A percentile compares a stretch with the other conserved stretches of the same genome.
These are phyloP conservation scores for Oophaga sylvatica DNA, from an alignment of 2,797 vertebrate genomes.

Conservation along the genomic window DNA sequence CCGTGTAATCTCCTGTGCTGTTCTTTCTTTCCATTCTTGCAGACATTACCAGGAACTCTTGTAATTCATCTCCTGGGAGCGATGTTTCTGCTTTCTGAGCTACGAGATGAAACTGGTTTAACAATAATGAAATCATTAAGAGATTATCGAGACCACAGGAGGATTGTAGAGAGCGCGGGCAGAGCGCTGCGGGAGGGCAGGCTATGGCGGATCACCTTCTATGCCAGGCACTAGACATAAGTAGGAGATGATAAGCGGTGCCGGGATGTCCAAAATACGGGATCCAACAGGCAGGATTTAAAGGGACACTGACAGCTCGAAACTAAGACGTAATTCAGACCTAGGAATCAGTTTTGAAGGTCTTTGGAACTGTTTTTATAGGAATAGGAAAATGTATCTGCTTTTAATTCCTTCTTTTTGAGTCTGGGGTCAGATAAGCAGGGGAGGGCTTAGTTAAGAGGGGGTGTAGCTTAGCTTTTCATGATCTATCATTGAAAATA, in stretches of 20 bases:
- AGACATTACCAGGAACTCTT: conserved; percentile 6
- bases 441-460: not conserved
- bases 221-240: conserved; percentile 1
- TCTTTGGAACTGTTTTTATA: too few species aligned
- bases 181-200: not conserved
- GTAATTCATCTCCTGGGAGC: conserved; percentile 9
- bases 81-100: conserved; percentile 5
- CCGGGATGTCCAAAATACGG: not conserved
- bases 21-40: not conserved
- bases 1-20: not conserved
- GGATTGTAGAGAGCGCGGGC: not conserved
- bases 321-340: not conserved
- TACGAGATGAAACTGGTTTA: conserved; percentile 24
- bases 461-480: not conserved
- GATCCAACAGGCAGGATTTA: not conserved
- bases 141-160: conserved; percentile 12
- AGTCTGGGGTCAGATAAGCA: not conserved
- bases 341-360: not conserved
- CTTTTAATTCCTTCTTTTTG: not conserved
- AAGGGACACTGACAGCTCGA: not conserved
- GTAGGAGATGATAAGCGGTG: not conserved
- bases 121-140: conserved; percentile 29
- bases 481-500: not conserved
- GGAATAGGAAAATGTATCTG: not conserved
- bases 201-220: not conserved